These are phyloP conservation scores for Atlantisia rogersi DNA, from an alignment of 2,113 vertebrate species.

Conservation along the genomic window DNA sequence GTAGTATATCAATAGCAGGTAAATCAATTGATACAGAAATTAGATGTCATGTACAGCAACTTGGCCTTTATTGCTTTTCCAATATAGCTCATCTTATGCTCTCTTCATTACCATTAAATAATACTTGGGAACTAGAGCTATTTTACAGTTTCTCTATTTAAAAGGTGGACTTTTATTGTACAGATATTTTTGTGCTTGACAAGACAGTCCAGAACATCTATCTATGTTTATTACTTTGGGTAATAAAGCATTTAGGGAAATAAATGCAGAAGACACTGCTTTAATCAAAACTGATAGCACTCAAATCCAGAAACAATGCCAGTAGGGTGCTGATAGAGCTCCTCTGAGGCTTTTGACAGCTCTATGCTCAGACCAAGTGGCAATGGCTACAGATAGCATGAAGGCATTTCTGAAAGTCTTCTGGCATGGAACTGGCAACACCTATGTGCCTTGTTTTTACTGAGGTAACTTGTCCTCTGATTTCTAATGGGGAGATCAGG, in stretches of 20 bases:
- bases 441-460: not conserved
- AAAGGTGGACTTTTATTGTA: constrained; percentile 5
- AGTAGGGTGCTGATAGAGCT: not conserved
- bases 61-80: constrained; percentile 65
- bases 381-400: not conserved
- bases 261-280: not conserved
- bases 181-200: not conserved
- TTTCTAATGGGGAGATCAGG: not conserved
- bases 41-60: constrained; percentile 59
- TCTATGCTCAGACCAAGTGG: not conserved
- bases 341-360: not conserved
- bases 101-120: constrained; percentile 60
- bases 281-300: not conserved
- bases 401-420: not conserved
- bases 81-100: constrained; percentile 3
- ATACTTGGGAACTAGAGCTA: constrained; percentile 14
- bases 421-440: not conserved
- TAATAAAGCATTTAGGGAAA: constrained; percentile 3
- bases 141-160: constrained; percentile 38
- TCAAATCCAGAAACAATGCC: not conserved
- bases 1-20: constrained; percentile 20
- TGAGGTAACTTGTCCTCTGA: rapidly evolving
- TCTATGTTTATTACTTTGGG: constrained; percentile 12
- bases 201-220: not conserved
- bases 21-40: constrained; percentile 66